These are phyloP conservation scores for Lysandra bellargus DNA, from an alignment of 2,888 invertebrate species.

Conservation along the genomic window DNA sequence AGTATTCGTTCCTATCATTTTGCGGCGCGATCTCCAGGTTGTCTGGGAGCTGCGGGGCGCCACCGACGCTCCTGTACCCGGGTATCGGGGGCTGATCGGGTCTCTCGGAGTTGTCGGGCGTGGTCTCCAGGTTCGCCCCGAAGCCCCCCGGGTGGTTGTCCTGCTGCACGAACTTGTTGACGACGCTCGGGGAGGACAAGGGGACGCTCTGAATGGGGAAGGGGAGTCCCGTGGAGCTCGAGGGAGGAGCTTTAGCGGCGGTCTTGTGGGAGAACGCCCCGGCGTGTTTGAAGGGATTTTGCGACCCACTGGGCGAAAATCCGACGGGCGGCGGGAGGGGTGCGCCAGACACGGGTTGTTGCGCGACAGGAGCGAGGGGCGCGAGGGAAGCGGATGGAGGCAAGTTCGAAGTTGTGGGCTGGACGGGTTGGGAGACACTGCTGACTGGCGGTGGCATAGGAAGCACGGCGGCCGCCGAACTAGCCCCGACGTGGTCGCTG, in stretches of 20 bases:
- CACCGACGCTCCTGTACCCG: slow-evolving; percentile 51
- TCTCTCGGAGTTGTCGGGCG: slow-evolving; percentile 85
- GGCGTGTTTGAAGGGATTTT: slow-evolving; percentile 72
- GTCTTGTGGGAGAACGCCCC: slow-evolving; percentile 73
- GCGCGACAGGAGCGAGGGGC: slow-evolving; percentile 31
- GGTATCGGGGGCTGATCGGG: slow-evolving; percentile 74
- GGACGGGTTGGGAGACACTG: slow-evolving; percentile 29
- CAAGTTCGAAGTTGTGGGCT: slow-evolving; percentile 4
- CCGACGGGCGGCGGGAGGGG: slow-evolving; percentile 40
- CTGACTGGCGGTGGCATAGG: slow-evolving; percentile 21
- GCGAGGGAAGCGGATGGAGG: slow-evolving; percentile 34
- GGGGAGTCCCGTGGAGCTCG: slow-evolving; percentile 47
- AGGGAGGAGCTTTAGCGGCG: slow-evolving; percentile 50
- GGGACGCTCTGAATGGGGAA: slow-evolving; percentile 55
- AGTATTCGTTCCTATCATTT: slow-evolving; percentile 87
- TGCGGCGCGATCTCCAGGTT: slow-evolving; percentile 83
- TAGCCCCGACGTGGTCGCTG: not conserved
- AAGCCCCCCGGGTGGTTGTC: slow-evolving; percentile 61
- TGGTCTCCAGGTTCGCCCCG: slow-evolving; percentile 83
- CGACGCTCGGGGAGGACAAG: slow-evolving; percentile 63
- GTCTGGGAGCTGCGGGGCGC: slow-evolving; percentile 67
- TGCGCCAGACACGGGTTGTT: slow-evolving; percentile 29
- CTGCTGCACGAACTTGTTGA: slow-evolving; percentile 61
- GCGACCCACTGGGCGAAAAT: slow-evolving; percentile 44
- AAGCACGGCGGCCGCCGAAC: not conserved